phyloP scores from a whole-genome alignment of 2,888 invertebrate genomes.

The Caenorhabditis virilis region DNA sequence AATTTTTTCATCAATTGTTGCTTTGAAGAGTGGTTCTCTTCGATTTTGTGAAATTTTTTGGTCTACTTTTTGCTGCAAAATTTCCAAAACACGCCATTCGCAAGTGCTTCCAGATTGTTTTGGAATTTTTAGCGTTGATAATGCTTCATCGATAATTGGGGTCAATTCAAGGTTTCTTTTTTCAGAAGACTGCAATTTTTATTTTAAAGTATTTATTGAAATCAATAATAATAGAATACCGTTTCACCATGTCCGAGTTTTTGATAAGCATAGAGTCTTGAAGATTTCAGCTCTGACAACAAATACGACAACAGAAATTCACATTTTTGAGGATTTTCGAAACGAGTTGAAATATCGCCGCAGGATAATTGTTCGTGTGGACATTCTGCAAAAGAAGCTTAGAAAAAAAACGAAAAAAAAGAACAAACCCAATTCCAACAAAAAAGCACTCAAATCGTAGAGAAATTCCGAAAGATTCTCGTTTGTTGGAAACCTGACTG shows the following conservation, averaged over 20 bases:
- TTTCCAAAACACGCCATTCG: conserved; percentile 26
- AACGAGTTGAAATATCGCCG: conserved; percentile 37
- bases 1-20: conserved; percentile 23
- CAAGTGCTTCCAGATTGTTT: conserved; percentile 13
- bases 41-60: conserved; percentile 13
- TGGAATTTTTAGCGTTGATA: conserved; percentile 11
- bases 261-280: conserved; percentile 19
- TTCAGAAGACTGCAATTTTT: conserved; percentile 11
- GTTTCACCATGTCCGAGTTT: conserved; percentile 22
- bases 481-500: conserved; percentile 19
- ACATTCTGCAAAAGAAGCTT: conserved; percentile 36
- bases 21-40: conserved; percentile 21
- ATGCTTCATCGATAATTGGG: conserved; percentile 18
- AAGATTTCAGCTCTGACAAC: conserved; percentile 32
- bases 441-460: conserved; percentile 51
- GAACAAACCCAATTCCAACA: conserved; percentile 43
- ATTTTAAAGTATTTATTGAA: too few relatives aligned
- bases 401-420: neutral
- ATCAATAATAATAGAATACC: conserved; percentile 4
- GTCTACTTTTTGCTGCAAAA: conserved; percentile 20
- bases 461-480: conserved; percentile 41
- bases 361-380: conserved; percentile 46
- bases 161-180: conserved; percentile 31
- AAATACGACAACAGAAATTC: conserved; percentile 33
- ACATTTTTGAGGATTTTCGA: conserved; percentile 14